A percentile compares a stretch with the other conserved stretches of the same genome.
Evolutionary conservation across 92 coral and sea anemone species (phyloP).

Genomic region (Zoanthus sansibaricus): DNA sequence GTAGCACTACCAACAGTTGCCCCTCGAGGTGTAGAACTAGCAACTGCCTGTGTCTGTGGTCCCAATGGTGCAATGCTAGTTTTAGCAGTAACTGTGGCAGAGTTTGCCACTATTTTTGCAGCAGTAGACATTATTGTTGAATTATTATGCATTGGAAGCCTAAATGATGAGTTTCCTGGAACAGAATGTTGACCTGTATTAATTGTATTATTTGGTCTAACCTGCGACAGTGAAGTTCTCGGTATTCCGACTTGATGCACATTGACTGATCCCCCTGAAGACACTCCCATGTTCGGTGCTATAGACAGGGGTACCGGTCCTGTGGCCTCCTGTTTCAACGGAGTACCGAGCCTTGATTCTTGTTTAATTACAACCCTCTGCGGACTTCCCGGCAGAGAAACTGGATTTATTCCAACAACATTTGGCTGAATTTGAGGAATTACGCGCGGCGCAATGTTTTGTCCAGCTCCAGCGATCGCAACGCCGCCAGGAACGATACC

Average conservation of each 20-base stretch:
- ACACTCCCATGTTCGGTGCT: slow-evolving; percentile 37
- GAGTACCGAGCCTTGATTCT: slow-evolving; percentile 56
- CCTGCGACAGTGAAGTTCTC: slow-evolving; percentile 58
- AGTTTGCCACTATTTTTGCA: slow-evolving; percentile 40
- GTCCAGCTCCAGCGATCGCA: slow-evolving; percentile 81
- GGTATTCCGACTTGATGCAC: slow-evolving; percentile 53
- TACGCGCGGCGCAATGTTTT: slow-evolving; percentile 78
- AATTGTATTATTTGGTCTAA: slow-evolving; percentile 36
- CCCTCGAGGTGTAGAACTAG: slow-evolving; percentile 52
- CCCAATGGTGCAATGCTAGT: slow-evolving; percentile 50
- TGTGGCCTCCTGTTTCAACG: slow-evolving; percentile 67
- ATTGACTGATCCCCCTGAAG: slow-evolving; percentile 49
- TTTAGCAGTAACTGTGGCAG: slow-evolving; percentile 38
- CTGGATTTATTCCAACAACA: slow-evolving; percentile 61
- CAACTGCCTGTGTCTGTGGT: slow-evolving; percentile 29
- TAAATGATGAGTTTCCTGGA: slow-evolving; percentile 49
- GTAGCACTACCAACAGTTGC: slow-evolving; percentile 53
- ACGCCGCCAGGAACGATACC: slow-evolving; percentile 83
- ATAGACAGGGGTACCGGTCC: slow-evolving; percentile 58
- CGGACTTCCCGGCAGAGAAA: slow-evolving; percentile 42
- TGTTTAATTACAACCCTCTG: slow-evolving; percentile 73
- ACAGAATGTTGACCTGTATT: slow-evolving; percentile 44
- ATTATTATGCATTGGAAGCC: slow-evolving; percentile 56
- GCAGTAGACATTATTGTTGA: slow-evolving; percentile 39
- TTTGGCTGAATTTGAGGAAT: slow-evolving; percentile 83